Conservation (phyloP, 2,888 invertebrate genomes). For the Clunio marinus region DNA sequence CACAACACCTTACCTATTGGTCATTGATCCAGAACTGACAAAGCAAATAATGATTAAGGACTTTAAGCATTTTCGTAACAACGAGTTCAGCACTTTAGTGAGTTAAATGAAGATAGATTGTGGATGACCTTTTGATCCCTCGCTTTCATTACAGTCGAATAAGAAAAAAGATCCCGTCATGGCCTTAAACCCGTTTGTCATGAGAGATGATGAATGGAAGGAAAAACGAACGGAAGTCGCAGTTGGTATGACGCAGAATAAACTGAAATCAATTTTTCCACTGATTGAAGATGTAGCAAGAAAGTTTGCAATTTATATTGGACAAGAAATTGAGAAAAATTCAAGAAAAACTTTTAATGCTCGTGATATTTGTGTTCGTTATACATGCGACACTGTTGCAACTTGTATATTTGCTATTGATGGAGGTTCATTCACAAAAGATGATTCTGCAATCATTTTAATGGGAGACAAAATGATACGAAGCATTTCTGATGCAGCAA, state of each 20-base stretch:
- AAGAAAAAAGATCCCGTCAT: slow-evolving; percentile 50
- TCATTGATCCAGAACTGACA: slow-evolving; percentile 1
- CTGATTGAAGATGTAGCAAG: slow-evolving; percentile 31
- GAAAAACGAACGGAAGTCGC: slow-evolving; percentile 52
- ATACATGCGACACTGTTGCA: slow-evolving; percentile 43
- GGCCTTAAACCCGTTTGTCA: slow-evolving; percentile 52
- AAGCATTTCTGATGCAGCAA: slow-evolving; percentile 33
- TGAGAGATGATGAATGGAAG: slow-evolving; percentile 54
- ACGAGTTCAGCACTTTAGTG: slow-evolving; percentile 28
- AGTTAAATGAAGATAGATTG: background rate
- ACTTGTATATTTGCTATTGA: slow-evolving; percentile 48
- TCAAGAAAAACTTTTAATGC: slow-evolving; percentile 38
- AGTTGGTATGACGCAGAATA: slow-evolving; percentile 45
- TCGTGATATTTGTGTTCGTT: slow-evolving; percentile 33
- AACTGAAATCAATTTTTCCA: slow-evolving; percentile 41
- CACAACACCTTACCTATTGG: slow-evolving; percentile 3
- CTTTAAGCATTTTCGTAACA: slow-evolving; percentile 27
- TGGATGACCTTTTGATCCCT: background rate
- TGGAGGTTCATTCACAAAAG: slow-evolving; percentile 44
- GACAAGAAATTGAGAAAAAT: slow-evolving; percentile 29
- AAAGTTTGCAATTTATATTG: slow-evolving; percentile 23
- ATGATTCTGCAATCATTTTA: slow-evolving; percentile 38
- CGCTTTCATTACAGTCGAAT: slow-evolving; percentile 25
- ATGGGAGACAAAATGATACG: slow-evolving; percentile 33
- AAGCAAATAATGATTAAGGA: slow-evolving; percentile 31